Conservation (phyloP, 2,113 vertebrate genomes). For the Acinonyx jubatus region DNA sequence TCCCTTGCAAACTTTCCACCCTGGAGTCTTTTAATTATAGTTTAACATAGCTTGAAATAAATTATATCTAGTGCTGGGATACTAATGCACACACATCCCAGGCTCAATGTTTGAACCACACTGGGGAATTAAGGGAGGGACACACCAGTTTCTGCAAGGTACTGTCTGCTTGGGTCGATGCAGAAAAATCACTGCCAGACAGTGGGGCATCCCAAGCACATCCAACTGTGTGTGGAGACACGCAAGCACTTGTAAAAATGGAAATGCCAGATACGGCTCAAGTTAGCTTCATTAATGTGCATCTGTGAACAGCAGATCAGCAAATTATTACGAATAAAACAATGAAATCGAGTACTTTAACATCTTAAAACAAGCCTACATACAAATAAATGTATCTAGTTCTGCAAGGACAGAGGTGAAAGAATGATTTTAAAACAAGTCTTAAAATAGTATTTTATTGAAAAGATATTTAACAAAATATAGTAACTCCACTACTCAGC, state of each 20-base stretch:
- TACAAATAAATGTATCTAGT: neutral
- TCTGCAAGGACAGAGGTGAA: neutral
- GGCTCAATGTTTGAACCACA: neutral
- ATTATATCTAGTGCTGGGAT: neutral
- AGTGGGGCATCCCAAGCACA: neutral
- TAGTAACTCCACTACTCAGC: neutral
- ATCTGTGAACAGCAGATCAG: neutral
- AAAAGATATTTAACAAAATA: slow-evolving; percentile 8
- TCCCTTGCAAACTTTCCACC: neutral
- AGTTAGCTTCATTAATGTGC: neutral
- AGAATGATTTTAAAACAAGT: slow-evolving; percentile 26
- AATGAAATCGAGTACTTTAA: slow-evolving; percentile 4
- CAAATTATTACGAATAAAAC: neutral
- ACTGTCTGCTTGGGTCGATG: neutral
- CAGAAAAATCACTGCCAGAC: neutral
- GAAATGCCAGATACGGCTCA: neutral
- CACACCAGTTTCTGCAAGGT: neutral
- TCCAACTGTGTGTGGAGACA: neutral
- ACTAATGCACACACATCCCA: neutral
- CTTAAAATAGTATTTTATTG: slow-evolving; percentile 54
- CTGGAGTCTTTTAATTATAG: neutral
- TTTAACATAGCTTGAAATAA: neutral
- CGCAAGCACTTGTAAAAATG: neutral
- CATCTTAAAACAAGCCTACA: neutral
- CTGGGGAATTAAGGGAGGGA: neutral